Percentiles rank a stretch among this genome's conserved stretches.
phyloP scores from a whole-genome alignment of 2,113 vertebrate genomes.

The Aythya baeri region DNA sequence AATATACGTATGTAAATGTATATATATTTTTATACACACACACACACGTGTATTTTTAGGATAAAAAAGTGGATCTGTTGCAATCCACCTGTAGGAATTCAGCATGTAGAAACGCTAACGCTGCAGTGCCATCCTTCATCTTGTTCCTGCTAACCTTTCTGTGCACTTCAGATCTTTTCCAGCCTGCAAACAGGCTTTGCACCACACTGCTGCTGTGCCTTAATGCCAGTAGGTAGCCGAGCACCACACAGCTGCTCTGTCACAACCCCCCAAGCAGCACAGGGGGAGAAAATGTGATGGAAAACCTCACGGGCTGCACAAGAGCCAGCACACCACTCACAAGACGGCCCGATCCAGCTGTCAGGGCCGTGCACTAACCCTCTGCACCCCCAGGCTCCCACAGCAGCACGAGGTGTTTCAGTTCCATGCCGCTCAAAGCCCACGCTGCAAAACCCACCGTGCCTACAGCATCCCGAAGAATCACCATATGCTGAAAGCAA shows the following conservation, averaged over 20 bases:
- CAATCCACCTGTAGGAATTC: not conserved
- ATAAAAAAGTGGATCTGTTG: not conserved
- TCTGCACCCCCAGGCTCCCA: not conserved
- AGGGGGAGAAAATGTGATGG: not conserved
- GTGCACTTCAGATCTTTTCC: not conserved
- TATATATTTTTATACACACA: not conserved
- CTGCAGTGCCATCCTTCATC: not conserved
- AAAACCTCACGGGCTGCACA: not conserved
- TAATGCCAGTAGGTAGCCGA: not conserved
- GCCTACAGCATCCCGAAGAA: not conserved
- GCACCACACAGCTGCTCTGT: not conserved
- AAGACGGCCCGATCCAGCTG: not conserved
- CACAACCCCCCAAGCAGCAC: not conserved
- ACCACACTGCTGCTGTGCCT: not conserved
- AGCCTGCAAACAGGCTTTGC: not conserved
- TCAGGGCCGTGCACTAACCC: not conserved
- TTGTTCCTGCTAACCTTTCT: slow-evolving; percentile 6
- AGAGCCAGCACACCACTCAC: not conserved
- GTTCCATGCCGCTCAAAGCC: not conserved
- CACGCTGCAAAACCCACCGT: not conserved
- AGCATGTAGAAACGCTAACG: not conserved
- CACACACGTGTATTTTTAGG: slow-evolving; percentile 1
- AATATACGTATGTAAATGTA: not conserved
- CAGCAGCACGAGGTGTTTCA: not conserved
- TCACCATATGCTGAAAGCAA: not conserved